Evolutionary conservation across 1,140 invertebrate species (phyloP).

Genomic region (Anastrepha ludens): DNA sequence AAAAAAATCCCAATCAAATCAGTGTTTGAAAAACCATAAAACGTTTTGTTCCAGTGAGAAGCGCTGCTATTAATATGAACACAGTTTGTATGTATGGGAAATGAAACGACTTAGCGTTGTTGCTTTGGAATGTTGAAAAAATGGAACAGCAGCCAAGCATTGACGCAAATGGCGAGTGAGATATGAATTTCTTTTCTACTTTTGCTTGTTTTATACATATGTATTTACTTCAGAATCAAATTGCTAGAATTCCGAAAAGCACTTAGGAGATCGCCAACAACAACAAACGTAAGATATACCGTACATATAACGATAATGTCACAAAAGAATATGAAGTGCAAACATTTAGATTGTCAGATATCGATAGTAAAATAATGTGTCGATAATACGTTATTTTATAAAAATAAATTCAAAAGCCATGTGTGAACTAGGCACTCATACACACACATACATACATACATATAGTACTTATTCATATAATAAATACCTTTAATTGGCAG

Average conservation of each 20-base stretch:
- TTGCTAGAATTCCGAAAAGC: background rate
- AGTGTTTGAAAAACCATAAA: too few relatives aligned
- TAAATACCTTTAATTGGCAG: too few relatives aligned
- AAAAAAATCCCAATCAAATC: too few relatives aligned
- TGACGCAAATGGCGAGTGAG: constrained; percentile 18
- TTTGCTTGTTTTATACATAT: background rate
- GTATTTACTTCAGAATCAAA: background rate
- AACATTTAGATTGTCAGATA: constrained; percentile 5
- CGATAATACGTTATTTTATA: too few relatives aligned
- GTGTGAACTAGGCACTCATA: too few relatives aligned
- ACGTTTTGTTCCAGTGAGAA: too few relatives aligned
- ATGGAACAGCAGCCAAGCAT: constrained; percentile 10
- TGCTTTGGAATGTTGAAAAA: constrained; percentile 6
- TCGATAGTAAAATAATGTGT: background rate
- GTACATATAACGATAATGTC: background rate
- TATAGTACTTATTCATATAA: too few relatives aligned
- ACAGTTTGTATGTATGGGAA: background rate
- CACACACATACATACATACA: too few relatives aligned
- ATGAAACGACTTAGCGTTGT: background rate
- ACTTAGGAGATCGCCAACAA: background rate
- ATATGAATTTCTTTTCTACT: constrained; percentile 25
- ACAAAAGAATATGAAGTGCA: background rate
- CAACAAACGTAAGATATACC: background rate
- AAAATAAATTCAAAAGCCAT: too few relatives aligned
- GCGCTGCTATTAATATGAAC: too few relatives aligned